Conservation (phyloP, 1,140 invertebrate genomes). For the Aphelinus certus region DNA sequence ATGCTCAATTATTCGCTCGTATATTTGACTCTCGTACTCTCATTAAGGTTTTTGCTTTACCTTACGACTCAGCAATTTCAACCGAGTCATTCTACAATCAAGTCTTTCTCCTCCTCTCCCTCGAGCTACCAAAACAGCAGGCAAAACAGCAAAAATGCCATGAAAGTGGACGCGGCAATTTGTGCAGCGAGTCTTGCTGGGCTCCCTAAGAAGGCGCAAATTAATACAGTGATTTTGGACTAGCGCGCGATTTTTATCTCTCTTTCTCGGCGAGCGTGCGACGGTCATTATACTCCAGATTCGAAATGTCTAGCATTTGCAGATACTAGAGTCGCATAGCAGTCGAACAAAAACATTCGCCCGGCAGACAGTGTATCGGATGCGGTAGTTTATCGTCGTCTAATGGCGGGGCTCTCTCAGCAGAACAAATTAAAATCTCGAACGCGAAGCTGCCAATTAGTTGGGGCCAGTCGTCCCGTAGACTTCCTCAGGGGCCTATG, state of each 20-base stretch:
- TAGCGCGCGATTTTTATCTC: too few species aligned
- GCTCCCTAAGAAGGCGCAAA: slow-evolving; percentile 12
- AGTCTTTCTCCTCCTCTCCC: not conserved
- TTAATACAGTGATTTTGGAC: slow-evolving; percentile 13
- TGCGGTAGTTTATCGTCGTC: slow-evolving; percentile 41
- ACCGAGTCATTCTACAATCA: slow-evolving; percentile 20
- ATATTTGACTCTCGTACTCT: not conserved
- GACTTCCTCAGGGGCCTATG: slow-evolving; percentile 22
- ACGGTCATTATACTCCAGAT: slow-evolving; percentile 13
- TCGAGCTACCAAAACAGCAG: not conserved
- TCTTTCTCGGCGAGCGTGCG: too few species aligned
- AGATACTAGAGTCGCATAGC: too few species aligned
- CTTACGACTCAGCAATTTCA: slow-evolving; percentile 11
- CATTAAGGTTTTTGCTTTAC: not conserved
- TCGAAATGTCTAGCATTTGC: slow-evolving; percentile 30
- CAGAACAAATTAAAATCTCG: slow-evolving; percentile 46
- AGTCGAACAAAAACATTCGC: not conserved
- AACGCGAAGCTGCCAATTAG: slow-evolving; percentile 43
- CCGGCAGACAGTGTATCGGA: slow-evolving; percentile 31
- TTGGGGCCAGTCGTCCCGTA: slow-evolving; percentile 3
- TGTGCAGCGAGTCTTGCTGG: not conserved
- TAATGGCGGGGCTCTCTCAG: slow-evolving; percentile 39
- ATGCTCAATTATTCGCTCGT: not conserved
- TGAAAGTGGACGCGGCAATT: slow-evolving; percentile 3
- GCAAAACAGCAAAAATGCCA: slow-evolving; percentile 5